Percentiles rank a stretch among this genome's conserved stretches.
Evolutionary conservation across 2,888 invertebrate genomes (phyloP).

Genomic region (Adelphocoris suturalis): DNA sequence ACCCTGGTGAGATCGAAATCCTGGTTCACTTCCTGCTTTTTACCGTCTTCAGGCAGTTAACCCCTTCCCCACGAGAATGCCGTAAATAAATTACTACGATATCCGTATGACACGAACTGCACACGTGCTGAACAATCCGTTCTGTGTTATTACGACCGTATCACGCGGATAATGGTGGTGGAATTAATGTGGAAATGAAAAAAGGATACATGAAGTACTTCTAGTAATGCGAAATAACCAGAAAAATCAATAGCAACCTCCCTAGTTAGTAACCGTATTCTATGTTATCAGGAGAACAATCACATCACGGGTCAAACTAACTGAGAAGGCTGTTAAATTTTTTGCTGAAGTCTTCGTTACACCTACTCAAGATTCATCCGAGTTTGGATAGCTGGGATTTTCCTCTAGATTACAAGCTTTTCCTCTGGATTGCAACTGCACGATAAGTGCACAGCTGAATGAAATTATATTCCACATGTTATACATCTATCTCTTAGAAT

Average conservation of each 20-base stretch:
- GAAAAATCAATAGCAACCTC: neutral
- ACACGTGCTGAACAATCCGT: neutral
- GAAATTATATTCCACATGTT: no score
- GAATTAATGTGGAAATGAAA: constrained; percentile 1
- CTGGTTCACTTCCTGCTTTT: constrained; percentile 27
- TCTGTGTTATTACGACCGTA: constrained; percentile 10
- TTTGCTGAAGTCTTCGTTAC: no score
- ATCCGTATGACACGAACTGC: constrained; percentile 27
- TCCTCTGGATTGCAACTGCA: no score
- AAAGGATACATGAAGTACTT: neutral
- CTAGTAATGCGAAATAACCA: neutral
- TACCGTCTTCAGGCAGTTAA: neutral
- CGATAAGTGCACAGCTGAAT: no score
- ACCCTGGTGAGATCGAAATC: neutral
- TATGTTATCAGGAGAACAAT: no score
- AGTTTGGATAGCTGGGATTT: no score
- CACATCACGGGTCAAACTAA: no score
- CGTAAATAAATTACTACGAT: constrained; percentile 29
- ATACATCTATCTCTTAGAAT: neutral
- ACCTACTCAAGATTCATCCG: no score
- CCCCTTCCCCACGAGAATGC: neutral
- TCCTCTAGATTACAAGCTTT: no score
- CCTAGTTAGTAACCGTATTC: no score
- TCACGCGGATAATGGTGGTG: neutral
- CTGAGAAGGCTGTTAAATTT: no score